Evolutionary conservation across 2,888 invertebrate genomes (phyloP).

Genomic region (Chesias legatella): DNA sequence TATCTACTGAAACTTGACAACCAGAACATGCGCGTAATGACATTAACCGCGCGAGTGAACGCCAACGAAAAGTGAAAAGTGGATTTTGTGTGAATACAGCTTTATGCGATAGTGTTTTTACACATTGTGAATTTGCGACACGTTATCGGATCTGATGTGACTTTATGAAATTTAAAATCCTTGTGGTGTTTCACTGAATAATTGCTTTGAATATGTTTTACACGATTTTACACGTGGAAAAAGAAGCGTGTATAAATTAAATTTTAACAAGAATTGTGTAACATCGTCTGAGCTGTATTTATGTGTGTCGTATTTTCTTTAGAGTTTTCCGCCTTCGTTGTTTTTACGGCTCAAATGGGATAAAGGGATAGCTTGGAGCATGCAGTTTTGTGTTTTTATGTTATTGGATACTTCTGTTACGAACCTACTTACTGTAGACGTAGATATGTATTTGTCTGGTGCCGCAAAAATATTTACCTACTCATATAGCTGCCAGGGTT

Average conservation of each 20-base stretch:
- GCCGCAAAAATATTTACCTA: constrained; percentile 1
- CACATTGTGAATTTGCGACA: constrained; percentile 17
- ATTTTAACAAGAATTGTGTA: constrained; percentile 55
- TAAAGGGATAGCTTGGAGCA: constrained; percentile 51
- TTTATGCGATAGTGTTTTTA: constrained; percentile 12
- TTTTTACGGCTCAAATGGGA: constrained; percentile 59
- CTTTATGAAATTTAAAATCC: constrained; percentile 9
- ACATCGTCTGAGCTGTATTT: constrained; percentile 63
- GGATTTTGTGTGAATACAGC: constrained; percentile 22
- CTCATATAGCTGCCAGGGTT: background rate
- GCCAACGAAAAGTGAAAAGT: constrained; percentile 26
- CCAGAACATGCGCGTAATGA: constrained; percentile 20
- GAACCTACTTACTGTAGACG: background rate
- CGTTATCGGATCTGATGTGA: constrained; percentile 13
- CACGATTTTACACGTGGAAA: background rate
- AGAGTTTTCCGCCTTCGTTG: constrained; percentile 52
- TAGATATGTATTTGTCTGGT: constrained; percentile 14
- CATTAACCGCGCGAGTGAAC: constrained; percentile 31
- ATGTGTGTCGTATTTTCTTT: constrained; percentile 67
- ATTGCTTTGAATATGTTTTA: no score
- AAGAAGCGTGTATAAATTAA: constrained; percentile 35
- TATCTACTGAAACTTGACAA: constrained; percentile 15
- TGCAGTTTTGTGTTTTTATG: constrained; percentile 58
- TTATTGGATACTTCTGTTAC: constrained; percentile 41
- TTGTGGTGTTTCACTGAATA: background rate